Base-by-base conservation (phyloP, 1,140 invertebrate species). In the Ceratosolen solmsi region DNA sequence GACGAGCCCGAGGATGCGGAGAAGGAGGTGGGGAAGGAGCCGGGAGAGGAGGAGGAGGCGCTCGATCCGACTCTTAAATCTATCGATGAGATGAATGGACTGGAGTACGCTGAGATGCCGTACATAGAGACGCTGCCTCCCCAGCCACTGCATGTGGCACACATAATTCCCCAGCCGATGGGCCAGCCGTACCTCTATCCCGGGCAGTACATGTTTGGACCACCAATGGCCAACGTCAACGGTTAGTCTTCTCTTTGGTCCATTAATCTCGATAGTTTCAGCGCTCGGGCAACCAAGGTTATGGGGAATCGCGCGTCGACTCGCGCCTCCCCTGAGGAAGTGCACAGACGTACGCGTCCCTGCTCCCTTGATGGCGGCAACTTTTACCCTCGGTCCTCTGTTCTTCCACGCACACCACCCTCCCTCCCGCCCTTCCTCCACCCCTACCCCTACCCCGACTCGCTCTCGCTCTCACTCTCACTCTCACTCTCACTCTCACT, bases 121-220 rank as follows among this genome's bases (percentile, higher is more conserved):
- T 86, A 84, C 77, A 72, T 87, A 1, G 88, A 90, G n/a, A 85
- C 88, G 0, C 36, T 87, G 70, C 84, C 90, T 51, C 87, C 87
- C 11, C 89, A 90, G 56, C 88, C 90, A 38, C 70, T 90, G 4
- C 89, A 89, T 76, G 49, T 91, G 70, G 84, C 89, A 2, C 88
- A 68, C 51, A 86, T 90, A 63, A 82, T 88, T 77, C 89, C 90
- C 8, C 74, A 46, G 20, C 86, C 89, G 11, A 79, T 89, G 49
- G 88, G 90, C 8, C 88, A 90, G n/a, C 73, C 80, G 27, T 92
- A 92, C 84, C 84, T 92, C 78, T 92, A 92, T 75, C 91, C 92
- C 22, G 92, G 91, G 30, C 90, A 91, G 80, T 92, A 91, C 84
- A 92, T 92, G 90, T 92, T 92, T 76, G 92, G 91, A 1, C 90